A percentile compares a stretch with the other conserved stretches of the same genome.
Conservation (phyloP, 2,888 invertebrate genomes). For the Amaurobius ferox region DNA sequence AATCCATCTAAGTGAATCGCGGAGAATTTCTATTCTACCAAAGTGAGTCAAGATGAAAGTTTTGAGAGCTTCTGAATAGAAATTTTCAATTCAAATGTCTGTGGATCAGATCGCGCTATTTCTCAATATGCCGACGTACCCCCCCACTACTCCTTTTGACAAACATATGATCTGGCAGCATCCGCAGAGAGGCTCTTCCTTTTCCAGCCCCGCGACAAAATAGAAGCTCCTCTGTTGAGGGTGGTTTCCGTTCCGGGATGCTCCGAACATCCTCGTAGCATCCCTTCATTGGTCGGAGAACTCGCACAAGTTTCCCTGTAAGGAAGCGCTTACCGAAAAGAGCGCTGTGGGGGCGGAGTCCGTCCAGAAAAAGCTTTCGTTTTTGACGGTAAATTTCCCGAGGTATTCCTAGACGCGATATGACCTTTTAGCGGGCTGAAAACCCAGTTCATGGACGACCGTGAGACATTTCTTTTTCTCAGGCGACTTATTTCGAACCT, state of each 20-base stretch:
- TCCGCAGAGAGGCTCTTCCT: not conserved
- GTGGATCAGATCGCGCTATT: not conserved
- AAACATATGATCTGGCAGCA: constrained; percentile 9
- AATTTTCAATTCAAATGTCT: too few relatives aligned
- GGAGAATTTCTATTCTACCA: too few relatives aligned
- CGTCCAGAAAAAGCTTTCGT: not conserved
- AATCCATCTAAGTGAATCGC: too few relatives aligned
- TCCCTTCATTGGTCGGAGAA: not conserved
- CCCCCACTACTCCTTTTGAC: not conserved
- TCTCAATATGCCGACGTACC: not conserved
- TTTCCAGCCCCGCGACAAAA: constrained; percentile 24
- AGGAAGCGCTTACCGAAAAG: constrained; percentile 17
- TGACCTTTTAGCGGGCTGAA: not conserved
- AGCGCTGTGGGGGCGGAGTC: not conserved
- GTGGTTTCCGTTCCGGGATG: constrained; percentile 13
- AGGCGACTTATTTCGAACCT: too few relatives aligned
- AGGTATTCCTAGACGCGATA: not conserved
- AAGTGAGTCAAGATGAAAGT: too few relatives aligned
- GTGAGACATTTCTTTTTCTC: not conserved
- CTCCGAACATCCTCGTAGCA: not conserved
- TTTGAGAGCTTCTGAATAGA: too few relatives aligned
- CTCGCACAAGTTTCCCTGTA: not conserved
- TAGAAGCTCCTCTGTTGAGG: constrained; percentile 9
- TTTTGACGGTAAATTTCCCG: not conserved
- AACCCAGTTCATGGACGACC: not conserved